Base-by-base conservation (phyloP, 1,140 invertebrate species). In the Drosophila kepulauana region DNA sequence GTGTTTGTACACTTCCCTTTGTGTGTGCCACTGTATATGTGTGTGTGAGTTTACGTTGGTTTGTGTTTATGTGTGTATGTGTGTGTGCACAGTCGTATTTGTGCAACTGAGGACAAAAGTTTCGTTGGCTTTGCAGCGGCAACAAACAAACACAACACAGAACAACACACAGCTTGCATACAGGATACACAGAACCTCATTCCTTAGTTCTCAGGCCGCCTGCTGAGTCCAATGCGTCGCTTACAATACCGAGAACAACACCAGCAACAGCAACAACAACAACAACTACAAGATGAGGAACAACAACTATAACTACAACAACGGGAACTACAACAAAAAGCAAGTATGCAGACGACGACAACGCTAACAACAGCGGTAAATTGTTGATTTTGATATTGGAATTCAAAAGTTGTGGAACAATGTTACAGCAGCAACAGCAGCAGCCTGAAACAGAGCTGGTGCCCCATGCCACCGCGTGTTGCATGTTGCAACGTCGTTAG, bases 331-430 rank as follows among this genome's bases (percentile, higher is more conserved):
- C 46, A 52, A n/a, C 35, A 48, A 65, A 65, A 46, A 38, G 49
- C 41, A 63, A 66, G 73, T 64, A 80, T 79, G 64, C 70, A 72
- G 6, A 51, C 78, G 59, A 59, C 79, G 78, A 79, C 76, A 56
- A 56, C 52, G 74, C 77, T 75, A 80, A 88, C 80, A 88, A 88
- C 80, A 84, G 71, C 74, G 78, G 79, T 68, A 79, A 81, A 78
- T 88, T 88, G 85, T 88, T 88, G 85, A 88, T 89, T 88, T 84
- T 88, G 78, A 88, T 88, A 88, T 84, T 89, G 75, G 81, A 81
- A 88, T 85, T 82, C 71, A 81, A 89, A 89, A 85, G 51, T 88
- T 88, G 52, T 64, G 61, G 64, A 78, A 67, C 62, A 73, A 86
- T 79, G 68, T 79, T 77, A 45, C 51, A 78, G 74, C 68, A 64